phyloP scores from a whole-genome alignment of 1,140 invertebrate genomes.

The Lasioglossum albipes region DNA sequence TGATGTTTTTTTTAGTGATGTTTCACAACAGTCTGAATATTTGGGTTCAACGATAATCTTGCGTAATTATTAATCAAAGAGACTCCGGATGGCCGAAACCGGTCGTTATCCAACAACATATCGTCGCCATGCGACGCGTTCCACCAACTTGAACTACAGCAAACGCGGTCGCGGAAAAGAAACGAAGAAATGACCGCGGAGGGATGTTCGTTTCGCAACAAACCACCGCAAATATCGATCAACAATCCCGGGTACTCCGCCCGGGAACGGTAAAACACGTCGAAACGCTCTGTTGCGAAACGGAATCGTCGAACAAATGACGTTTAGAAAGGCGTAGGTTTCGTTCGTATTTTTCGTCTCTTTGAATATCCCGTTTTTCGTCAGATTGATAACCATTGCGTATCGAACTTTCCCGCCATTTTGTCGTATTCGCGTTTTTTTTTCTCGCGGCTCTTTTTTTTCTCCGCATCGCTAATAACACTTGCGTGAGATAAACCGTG shows the following conservation, averaged over 20 bases:
- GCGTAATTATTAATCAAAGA: constrained; percentile 6
- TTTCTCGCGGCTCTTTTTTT: not conserved
- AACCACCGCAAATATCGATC: not conserved
- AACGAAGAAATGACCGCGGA: constrained; percentile 27
- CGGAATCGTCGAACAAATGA: not conserved
- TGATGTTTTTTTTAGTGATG: not conserved
- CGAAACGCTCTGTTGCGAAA: constrained; percentile 10
- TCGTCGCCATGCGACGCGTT: constrained; percentile 44
- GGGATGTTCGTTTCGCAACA: constrained; percentile 23
- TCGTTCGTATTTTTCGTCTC: not conserved
- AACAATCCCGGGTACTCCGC: too few relatives aligned
- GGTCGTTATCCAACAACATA: constrained; percentile 27
- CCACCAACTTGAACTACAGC: constrained; percentile 67
- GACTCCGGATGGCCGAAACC: not conserved
- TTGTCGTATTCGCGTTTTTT: not conserved
- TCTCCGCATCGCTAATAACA: constrained; percentile 49
- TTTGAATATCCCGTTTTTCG: not conserved
- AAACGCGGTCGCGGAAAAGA: constrained; percentile 50
- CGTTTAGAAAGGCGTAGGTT: constrained; percentile 2
- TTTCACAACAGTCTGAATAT: not conserved
- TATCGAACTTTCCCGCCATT: constrained; percentile 2
- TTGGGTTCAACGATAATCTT: not conserved
- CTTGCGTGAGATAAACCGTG: constrained; percentile 17
- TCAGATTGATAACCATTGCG: constrained; percentile 1
- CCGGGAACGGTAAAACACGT: not conserved